Conservation (phyloP, 2,797 vertebrate genomes). For the Acanthurus lineatus region DNA sequence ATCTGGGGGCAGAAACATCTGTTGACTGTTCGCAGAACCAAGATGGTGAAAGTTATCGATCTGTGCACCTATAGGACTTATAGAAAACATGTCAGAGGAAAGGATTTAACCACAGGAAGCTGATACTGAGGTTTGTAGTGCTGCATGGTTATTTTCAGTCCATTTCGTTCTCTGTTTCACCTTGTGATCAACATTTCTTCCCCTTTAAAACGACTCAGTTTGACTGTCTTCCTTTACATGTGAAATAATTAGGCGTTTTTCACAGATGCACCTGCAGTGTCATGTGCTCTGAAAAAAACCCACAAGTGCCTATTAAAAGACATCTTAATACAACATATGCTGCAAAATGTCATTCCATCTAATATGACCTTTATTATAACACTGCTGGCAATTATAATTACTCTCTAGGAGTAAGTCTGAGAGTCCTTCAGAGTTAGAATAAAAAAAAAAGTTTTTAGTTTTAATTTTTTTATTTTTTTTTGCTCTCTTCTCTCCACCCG, state of each 20-base stretch:
- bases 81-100: conserved; percentile 16
- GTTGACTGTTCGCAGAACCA: no score
- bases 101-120: not conserved
- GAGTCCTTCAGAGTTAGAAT: no score
- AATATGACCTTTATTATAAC: conserved; percentile 13
- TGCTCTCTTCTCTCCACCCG: not conserved
- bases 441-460: not conserved
- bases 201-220: not conserved
- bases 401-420: no score
- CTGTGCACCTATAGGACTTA: not conserved
- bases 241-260: not conserved
- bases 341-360: conserved; percentile 19
- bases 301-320: not conserved
- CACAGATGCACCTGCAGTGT: not conserved
- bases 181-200: not conserved
- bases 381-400: conserved; percentile 4
- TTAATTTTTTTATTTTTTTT: fast-evolving
- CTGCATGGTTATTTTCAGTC: not conserved
- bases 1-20: no score
- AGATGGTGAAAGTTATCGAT: conserved; percentile 17
- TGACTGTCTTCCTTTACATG: not conserved
- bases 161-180: not conserved
- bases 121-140: not conserved
- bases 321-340: not conserved
- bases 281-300: conserved; percentile 1